Conservation (phyloP, 1,140 invertebrate species). For the Drosophila virilis region DNA sequence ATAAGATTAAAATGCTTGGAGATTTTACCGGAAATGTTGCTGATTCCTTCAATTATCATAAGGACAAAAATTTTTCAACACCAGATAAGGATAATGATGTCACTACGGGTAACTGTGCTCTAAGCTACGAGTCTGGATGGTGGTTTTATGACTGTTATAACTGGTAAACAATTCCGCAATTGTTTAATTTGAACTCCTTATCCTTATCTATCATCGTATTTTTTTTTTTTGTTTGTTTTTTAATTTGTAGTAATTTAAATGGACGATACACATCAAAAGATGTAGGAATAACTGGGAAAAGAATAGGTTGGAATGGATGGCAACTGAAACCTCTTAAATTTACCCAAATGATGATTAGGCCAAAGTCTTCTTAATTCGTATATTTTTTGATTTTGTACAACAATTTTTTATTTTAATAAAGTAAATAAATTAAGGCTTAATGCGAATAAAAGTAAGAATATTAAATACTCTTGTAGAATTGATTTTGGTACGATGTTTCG, state of each 20-base stretch:
- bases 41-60: slow-evolving; percentile 88
- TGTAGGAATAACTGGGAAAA: not conserved
- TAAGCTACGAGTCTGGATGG: slow-evolving; percentile 87
- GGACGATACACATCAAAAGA: slow-evolving; percentile 1
- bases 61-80: slow-evolving; percentile 88
- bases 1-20: slow-evolving; percentile 87
- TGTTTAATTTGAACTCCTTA: not conserved
- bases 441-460: no score
- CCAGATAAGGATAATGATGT: slow-evolving; percentile 88
- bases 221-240: not conserved
- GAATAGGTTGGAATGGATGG: not conserved
- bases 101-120: slow-evolving; percentile 86
- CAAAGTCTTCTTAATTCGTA: not conserved
- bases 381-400: no score
- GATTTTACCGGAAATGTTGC: slow-evolving; percentile 87
- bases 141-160: slow-evolving; percentile 85
- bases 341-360: slow-evolving; percentile 17
- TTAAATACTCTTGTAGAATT: no score
- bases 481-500: no score
- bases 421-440: no score
- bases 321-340: not conserved
- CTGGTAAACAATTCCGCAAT: slow-evolving; percentile 9
- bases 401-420: no score
- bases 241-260: slow-evolving; percentile 20
- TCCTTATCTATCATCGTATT: not conserved